A percentile compares a stretch with the other conserved stretches of the same genome.
These are phyloP conservation scores for Montifringilla adamsi DNA, from an alignment of 2,113 vertebrate species.

Conservation along the genomic window DNA sequence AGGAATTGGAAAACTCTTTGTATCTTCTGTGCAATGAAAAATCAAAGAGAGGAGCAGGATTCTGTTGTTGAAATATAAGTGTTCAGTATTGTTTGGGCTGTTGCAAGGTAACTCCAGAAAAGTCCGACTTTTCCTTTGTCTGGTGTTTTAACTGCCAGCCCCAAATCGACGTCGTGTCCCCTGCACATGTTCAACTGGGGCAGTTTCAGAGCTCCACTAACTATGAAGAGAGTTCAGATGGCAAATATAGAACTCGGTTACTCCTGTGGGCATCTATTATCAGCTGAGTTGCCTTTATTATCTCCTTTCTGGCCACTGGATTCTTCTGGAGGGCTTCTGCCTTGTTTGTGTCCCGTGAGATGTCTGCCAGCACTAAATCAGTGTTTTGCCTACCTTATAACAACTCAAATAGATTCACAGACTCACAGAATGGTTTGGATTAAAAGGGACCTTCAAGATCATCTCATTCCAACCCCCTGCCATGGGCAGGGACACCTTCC, in stretches of 20 bases:
- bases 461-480: not conserved
- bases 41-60: not conserved
- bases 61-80: not conserved
- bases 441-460: not conserved
- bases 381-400: not conserved
- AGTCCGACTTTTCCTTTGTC: not conserved
- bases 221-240: not conserved
- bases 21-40: not conserved
- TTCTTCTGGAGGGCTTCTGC: not conserved
- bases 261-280: not conserved
- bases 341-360: not conserved
- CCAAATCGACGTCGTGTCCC: not conserved
- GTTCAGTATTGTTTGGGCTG: not conserved
- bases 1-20: not conserved
- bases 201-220: not conserved
- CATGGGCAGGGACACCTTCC: not conserved
- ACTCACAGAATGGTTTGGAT: not conserved
- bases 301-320: not conserved
- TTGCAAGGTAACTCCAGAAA: not conserved
- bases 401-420: not conserved
- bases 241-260: not conserved
- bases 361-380: not conserved
- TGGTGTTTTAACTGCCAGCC: not conserved
- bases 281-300: not conserved
- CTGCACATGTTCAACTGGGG: not conserved